These are phyloP conservation scores for Cossypha heuglini DNA, from an alignment of 2,797 vertebrate genomes.

Conservation along the genomic window DNA sequence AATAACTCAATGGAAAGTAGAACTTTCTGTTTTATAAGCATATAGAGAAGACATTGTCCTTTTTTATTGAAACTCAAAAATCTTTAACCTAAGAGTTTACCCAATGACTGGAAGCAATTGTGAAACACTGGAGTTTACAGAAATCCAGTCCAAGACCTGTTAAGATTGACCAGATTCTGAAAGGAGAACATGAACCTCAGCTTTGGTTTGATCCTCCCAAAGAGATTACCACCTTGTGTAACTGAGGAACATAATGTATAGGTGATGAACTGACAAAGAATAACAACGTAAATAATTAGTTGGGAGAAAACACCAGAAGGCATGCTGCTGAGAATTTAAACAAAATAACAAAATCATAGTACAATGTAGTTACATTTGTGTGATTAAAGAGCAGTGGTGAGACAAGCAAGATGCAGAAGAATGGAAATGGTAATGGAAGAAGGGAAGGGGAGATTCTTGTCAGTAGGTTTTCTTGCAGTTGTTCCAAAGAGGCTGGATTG, in stretches of 20 bases:
- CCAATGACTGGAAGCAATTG: not conserved
- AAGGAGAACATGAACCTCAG: not conserved
- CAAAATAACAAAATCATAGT: not conserved
- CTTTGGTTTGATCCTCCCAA: not conserved
- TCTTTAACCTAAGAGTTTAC: not conserved
- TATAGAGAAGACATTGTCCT: not conserved
- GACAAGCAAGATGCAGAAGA: not conserved
- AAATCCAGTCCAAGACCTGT: not conserved
- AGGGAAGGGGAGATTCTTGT: not conserved
- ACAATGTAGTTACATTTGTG: not conserved
- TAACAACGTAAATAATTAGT: not conserved
- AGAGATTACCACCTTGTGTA: not conserved
- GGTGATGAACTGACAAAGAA: not conserved
- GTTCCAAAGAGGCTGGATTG: not conserved
- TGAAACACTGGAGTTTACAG: not conserved
- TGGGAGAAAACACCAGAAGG: not conserved
- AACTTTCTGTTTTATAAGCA: not conserved
- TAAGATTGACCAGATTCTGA: not conserved
- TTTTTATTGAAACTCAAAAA: not conserved
- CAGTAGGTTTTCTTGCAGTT: not conserved
- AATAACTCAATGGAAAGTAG: not conserved
- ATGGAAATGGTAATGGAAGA: not conserved
- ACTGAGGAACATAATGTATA: not conserved
- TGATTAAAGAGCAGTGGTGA: not conserved
- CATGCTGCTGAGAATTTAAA: not conserved